Evolutionary conservation across 2,888 invertebrate genomes (phyloP).

Genomic region (Cantharis flavilabris): DNA sequence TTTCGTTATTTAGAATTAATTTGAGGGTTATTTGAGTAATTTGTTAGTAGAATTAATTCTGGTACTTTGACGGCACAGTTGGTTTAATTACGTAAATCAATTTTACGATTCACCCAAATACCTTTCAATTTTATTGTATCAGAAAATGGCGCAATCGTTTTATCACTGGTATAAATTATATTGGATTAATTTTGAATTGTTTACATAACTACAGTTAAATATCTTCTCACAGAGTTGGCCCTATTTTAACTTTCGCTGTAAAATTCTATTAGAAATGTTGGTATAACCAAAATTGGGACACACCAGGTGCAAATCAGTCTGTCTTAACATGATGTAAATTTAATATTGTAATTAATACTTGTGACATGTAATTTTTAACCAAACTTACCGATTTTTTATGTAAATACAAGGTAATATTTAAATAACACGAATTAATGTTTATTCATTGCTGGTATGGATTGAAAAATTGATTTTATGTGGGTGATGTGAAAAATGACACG

Average conservation of each 20-base stretch:
- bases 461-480: background rate
- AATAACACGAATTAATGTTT: background rate
- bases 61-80: background rate
- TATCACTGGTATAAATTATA: background rate
- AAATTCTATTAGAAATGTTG: constrained; percentile 15
- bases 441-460: background rate
- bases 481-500: background rate
- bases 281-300: constrained; percentile 10
- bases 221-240: background rate
- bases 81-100: background rate
- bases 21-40: background rate
- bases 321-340: background rate
- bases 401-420: background rate
- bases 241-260: constrained; percentile 10
- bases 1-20: background rate
- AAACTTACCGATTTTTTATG: background rate
- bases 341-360: background rate
- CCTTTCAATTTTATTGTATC: background rate
- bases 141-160: background rate
- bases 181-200: background rate
- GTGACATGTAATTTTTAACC: background rate
- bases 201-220: background rate
- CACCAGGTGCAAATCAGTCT: constrained; percentile 12
- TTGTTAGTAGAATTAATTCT: background rate
- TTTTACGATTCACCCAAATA: background rate